Base-by-base conservation (phyloP, 2,113 vertebrate species). In the Brachionichthys hirsutus region DNA sequence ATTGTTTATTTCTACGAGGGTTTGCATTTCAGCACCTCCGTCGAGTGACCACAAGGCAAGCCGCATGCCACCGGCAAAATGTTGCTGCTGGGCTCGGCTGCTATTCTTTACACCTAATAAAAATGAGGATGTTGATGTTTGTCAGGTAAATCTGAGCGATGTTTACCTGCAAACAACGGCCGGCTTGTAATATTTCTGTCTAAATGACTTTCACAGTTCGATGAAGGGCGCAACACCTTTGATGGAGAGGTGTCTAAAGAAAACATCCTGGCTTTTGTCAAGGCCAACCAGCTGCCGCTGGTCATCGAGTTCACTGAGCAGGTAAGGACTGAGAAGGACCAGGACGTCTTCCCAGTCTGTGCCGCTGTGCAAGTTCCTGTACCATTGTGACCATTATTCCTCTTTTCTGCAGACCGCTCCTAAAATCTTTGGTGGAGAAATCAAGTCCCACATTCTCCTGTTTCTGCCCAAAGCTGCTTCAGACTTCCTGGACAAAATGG, bases 241-340 rank as follows among this genome's bases (percentile, higher is more conserved):
- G 94, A 97, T 42, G 97, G 94, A 6, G 95, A 98, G 40, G 7
- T 94, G 68, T 95, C 84, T 49, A 97, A 95, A 77, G 94, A 98
- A 8, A 91, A 89, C 1, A 81, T 99, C 17, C 60, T 95, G 79
- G 88, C 85, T 67, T 99, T 99, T 77, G 88, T 99, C 88, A 98
- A 94, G 85, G 78, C 93, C 70, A 99, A 99, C 85, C 94, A 98
- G 59, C 86, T 99, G 61, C 97, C 97, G 16, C 89, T 99, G 77
- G 96, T 99, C 84, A 98, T 99, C 0, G 97, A 99, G 89, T 99
- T 99, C 86, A 99, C 97, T 0, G 97, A 99, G 69, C 97, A 98
- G 96, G 97, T 98, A 85, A 60, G 5, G 9, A 12, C 20, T 6
- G 17, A 34, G 11, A 14, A 2, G 1, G 14, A n/a, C 18, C 30